A percentile compares a stretch with the other conserved stretches of the same genome.
Evolutionary conservation across 1,140 invertebrate species (phyloP).

Genomic region (Dendrolimus punctatus): DNA sequence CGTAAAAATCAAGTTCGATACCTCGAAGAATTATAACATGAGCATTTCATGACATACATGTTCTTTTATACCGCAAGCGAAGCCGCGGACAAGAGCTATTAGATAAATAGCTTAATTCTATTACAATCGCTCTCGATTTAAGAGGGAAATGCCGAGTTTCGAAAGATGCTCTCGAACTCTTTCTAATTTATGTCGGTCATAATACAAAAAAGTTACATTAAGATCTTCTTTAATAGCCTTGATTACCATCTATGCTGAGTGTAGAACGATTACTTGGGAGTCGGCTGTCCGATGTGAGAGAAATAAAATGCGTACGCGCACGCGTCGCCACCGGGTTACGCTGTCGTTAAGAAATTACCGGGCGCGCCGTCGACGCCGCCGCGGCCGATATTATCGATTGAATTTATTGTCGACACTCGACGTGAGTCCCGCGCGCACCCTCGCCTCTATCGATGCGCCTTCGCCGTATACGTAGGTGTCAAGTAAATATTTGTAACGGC

Average conservation of each 20-base stretch:
- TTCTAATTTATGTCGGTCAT: conserved; percentile 34
- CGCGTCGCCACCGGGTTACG: conserved; percentile 68
- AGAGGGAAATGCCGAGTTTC: no score
- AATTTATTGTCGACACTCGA: conserved; percentile 58
- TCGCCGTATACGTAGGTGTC: conserved; percentile 3
- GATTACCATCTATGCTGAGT: conserved; percentile 68
- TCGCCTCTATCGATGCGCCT: conserved; percentile 24
- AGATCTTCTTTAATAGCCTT: conserved; percentile 59
- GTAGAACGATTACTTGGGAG: conserved; percentile 65
- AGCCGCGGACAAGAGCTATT: no score
- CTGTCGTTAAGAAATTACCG: conserved; percentile 67
- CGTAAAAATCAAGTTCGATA: no score
- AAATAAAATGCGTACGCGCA: conserved; percentile 67
- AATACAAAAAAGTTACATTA: conserved; percentile 61
- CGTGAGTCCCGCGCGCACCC: conserved; percentile 37
- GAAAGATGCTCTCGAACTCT: conserved; percentile 4
- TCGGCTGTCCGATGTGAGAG: conserved; percentile 52
- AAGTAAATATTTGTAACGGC: no score
- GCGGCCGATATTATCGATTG: conserved; percentile 68
- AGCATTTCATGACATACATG: no score
- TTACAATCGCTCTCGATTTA: no score
- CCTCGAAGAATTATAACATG: no score
- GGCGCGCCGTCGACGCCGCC: conserved; percentile 49
- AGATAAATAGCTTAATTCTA: no score
- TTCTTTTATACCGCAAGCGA: no score